A percentile compares a stretch with the other conserved stretches of the same genome.
Evolutionary conservation across 2,113 vertebrate genomes (phyloP).

Genomic region (Neogale vison): DNA sequence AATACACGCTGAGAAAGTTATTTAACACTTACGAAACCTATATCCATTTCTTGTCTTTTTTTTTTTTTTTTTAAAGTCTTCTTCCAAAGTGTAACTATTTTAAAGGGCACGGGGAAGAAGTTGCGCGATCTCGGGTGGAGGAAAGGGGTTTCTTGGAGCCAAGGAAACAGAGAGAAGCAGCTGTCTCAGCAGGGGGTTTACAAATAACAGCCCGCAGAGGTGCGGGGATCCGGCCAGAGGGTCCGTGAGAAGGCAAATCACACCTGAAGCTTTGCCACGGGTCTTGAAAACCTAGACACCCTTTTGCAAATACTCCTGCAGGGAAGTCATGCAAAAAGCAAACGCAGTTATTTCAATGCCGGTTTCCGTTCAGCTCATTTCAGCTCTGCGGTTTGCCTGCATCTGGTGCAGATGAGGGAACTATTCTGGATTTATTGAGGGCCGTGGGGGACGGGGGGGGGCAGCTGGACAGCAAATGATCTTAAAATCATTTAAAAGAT

Average conservation of each 20-base stretch:
- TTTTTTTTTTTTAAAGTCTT: constrained; percentile 68
- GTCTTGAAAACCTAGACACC: constrained; percentile 36
- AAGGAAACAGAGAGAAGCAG: constrained; percentile 51
- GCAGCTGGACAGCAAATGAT: not conserved
- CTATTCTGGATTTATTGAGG: not conserved
- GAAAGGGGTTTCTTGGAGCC: constrained; percentile 71
- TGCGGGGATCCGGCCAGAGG: not conserved
- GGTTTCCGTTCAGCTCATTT: not conserved
- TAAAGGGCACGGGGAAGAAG: constrained; percentile 73
- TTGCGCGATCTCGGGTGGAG: constrained; percentile 58
- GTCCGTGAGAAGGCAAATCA: constrained; percentile 44
- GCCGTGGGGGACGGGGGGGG: accelerated
- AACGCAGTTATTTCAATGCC: not conserved
- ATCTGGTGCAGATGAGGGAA: not conserved
- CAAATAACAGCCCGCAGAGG: not conserved
- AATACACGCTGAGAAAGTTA: constrained; percentile 91
- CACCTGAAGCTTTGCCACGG: constrained; percentile 9
- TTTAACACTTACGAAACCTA: constrained; percentile 89
- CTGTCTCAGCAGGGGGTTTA: constrained; percentile 48
- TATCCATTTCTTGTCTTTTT: constrained; percentile 67
- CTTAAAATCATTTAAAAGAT: not conserved
- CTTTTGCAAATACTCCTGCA: constrained; percentile 24
- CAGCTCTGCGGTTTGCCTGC: not conserved
- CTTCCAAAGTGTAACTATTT: constrained; percentile 85
- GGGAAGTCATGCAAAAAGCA: constrained; percentile 25